Evolutionary conservation across 2,797 vertebrate genomes (phyloP).

Genomic region (Anguilla pacifica): DNA sequence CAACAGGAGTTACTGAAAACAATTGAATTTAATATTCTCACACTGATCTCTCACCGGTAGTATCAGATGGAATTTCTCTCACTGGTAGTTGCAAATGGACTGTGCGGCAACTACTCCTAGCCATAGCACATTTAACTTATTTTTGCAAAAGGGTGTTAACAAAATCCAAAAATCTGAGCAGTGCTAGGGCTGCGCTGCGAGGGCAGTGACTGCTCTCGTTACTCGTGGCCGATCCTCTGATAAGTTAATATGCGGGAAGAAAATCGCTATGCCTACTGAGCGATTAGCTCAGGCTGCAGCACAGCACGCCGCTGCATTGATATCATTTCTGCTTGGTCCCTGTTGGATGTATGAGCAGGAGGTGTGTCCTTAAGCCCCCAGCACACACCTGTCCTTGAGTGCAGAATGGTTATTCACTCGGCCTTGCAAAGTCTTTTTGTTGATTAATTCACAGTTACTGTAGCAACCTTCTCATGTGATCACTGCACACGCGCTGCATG

Average conservation of each 20-base stretch:
- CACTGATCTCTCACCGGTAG: conserved; percentile 21
- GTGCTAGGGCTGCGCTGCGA: conserved; percentile 65
- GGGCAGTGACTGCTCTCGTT: conserved; percentile 51
- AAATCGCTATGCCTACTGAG: neutral
- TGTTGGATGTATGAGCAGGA: conserved; percentile 57
- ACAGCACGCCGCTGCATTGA: conserved; percentile 44
- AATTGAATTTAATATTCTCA: conserved; percentile 28
- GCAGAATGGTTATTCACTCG: conserved; percentile 62
- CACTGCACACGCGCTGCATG: conserved; percentile 58
- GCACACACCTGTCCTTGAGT: conserved; percentile 64
- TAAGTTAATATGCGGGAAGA: conserved; percentile 57
- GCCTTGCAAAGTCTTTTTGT: conserved; percentile 50
- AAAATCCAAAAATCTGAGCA: conserved; percentile 63
- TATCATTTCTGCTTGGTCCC: conserved; percentile 59
- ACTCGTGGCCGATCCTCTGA: conserved; percentile 42
- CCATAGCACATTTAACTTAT: conserved; percentile 25
- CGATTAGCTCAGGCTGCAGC: neutral
- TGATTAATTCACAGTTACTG: conserved; percentile 54
- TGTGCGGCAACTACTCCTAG: conserved; percentile 15
- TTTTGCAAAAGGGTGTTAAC: conserved; percentile 57
- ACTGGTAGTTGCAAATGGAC: conserved; percentile 27
- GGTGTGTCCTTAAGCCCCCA: conserved; percentile 65
- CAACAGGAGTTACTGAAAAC: conserved; percentile 11
- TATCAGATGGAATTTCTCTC: conserved; percentile 20
- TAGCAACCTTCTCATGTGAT: conserved; percentile 33